Percentiles rank a stretch among this genome's conserved stretches.
Evolutionary conservation across 37 sponge, comb jelly and placozoan genomes (phyloP).

Genomic region (Crambe crambe): DNA sequence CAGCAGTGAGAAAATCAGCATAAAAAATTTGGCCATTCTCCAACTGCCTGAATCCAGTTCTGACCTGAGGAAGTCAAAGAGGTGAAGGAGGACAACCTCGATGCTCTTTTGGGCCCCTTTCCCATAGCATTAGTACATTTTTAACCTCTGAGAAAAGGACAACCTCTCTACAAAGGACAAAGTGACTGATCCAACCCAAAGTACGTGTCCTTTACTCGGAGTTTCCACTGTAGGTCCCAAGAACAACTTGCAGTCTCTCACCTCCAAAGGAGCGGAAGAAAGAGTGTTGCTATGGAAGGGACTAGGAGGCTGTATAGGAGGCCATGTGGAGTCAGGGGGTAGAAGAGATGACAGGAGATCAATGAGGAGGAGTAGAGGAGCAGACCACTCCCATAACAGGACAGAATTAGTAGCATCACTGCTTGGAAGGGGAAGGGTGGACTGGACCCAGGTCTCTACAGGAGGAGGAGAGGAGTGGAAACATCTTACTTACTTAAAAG

Average conservation of each 20-base stretch:
- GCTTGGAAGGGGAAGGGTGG: constrained; percentile 39
- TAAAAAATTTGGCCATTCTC: constrained; percentile 54
- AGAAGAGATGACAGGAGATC: not conserved
- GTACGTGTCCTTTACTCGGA: no score
- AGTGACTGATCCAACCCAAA: no score
- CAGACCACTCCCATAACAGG: constrained; percentile 19
- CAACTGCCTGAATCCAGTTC: constrained; percentile 1
- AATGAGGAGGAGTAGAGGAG: constrained; percentile 1
- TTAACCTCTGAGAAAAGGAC: no score
- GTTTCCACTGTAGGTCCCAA: no score
- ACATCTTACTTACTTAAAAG: not conserved
- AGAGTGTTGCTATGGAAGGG: not conserved
- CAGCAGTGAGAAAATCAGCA: constrained; percentile 19
- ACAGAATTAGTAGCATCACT: constrained; percentile 18
- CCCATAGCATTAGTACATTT: no score
- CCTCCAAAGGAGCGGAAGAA: constrained; percentile 14
- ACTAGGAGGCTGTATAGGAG: constrained; percentile 1
- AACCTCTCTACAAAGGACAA: no score
- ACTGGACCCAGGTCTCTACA: not conserved
- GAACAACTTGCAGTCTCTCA: no score
- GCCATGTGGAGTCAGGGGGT: not conserved
- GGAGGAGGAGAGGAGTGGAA: not conserved
- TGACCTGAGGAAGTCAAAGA: constrained; percentile 7
- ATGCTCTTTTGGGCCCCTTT: no score
- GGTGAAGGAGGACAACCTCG: not conserved